Base-by-base conservation (phyloP, 2,888 invertebrate species). In the Leucophora obtusa region DNA sequence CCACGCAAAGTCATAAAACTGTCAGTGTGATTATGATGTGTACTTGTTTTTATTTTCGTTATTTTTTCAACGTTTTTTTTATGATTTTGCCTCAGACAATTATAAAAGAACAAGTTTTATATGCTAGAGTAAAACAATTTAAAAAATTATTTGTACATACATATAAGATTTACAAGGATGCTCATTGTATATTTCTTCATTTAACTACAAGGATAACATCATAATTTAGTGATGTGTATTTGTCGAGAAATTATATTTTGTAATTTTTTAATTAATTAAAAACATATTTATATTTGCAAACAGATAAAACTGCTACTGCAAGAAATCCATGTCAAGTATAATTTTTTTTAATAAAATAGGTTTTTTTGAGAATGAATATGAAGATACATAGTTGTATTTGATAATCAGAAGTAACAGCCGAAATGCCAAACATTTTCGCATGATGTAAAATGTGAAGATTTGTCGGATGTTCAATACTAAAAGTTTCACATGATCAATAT, bases 11-110 rank as follows among this genome's bases (percentile, higher is more conserved):
- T 76, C 83, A 82, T 83, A 82, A 82, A 83, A 74, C 82, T 82
- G 82, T 83, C 83, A 83, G 82, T 82, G 71, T 71, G 79, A 82
- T 83, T 82, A 83, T 83, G 82, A 78, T 78, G 77, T 78, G 77
- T 66, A 62, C 71, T 66, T 38, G 60, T 62, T 35, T 60, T 21
- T 15, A 15, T 35, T 1, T 18, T 28, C 24, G 2, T 33, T 50
- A 28, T 50, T 56, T 24, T 17, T 5, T 28, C 3, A 7, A 3
- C 17, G 35, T 38, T 38, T 47, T 15, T 60, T n/a, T 59, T 4
- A n/a, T 28, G 8, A 9, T 8, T 50, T 69, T 51, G 18, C 53
- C 53, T 14, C 66, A 72, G 60, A 66, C 77, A 78, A 72, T 72
- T 72, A 78, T 60, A 59, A 7, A 66, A 60, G 66, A 78, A 78